Base-by-base conservation (phyloP, 2,888 invertebrate genomes). In the Desoria tigrina region DNA sequence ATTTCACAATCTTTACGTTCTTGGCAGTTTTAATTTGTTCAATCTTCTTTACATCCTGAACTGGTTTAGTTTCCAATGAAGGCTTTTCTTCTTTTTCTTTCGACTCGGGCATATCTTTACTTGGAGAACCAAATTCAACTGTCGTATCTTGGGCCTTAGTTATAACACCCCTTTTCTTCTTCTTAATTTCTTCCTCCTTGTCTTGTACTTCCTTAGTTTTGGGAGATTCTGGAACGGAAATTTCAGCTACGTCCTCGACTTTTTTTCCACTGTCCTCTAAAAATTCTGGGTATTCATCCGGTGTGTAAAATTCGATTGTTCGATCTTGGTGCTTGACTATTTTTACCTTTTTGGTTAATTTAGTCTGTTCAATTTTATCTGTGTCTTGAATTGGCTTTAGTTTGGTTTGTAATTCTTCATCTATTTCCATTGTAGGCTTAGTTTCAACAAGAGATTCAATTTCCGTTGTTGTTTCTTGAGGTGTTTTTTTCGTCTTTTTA, bases 1-100 rank as follows among this genome's bases (percentile, higher is more conserved):
- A 7, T n/a, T 16, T 18, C n/a, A 4, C 4, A 16, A 42, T 24
- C 27, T 58, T 58, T 23, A n/a, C 59, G 27, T 27, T 59, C 27
- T 27, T 24, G 21, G 21, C 45, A 26, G 74, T 39, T 42, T 58
- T n/a, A 16, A 57, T n/a, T 18, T 27, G 21, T 14, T 21, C 3
- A 4, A 4, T 23, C 16, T 58, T 42, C 14, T 16, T 27, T 23
- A 23, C 32, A 6, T 39, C 42, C 7, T n/a, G 18, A 7, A 27
- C 28, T 21, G 9, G 16, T 18, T 4, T 28, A n/a, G 21, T 23
- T 23, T 61, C 61, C 18, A 18, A 50, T 18, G 50, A 54, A 9
- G 39, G 16, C 16, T 39, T 16, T 39, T 39, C 16, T 16, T 39
- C 39, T 16, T 39, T 9, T 11, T 9, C 39, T 9, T 39, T 16